A percentile compares a stretch with the other conserved stretches of the same genome.
phyloP scores from a whole-genome alignment of 2,888 invertebrate species.

The Sympetrum striolatum region DNA sequence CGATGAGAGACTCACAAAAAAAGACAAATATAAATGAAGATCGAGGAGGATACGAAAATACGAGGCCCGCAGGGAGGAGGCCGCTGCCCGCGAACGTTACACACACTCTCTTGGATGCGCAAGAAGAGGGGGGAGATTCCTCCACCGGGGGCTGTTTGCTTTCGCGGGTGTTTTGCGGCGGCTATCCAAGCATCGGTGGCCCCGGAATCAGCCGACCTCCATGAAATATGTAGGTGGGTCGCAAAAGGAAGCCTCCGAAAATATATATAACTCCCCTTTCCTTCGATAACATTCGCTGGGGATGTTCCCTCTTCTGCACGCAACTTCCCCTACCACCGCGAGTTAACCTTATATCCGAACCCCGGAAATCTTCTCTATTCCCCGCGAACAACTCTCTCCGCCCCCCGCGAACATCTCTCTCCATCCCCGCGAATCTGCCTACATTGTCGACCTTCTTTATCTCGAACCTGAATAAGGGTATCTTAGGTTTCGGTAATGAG shows the following conservation, averaged over 20 bases:
- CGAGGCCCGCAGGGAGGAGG: background rate
- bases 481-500: no score
- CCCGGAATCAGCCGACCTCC: constrained; percentile 1
- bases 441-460: no score
- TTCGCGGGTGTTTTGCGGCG: background rate
- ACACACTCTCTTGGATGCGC: background rate
- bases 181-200: constrained; percentile 15
- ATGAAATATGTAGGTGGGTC: constrained; percentile 34
- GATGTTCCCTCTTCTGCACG: background rate
- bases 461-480: no score
- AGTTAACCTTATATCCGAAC: no score
- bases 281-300: background rate
- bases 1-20: background rate
- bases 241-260: constrained; percentile 5
- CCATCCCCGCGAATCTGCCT: no score
- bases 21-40: background rate
- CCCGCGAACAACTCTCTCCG: no score
- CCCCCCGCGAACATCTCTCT: no score
- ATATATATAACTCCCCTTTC: background rate
- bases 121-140: background rate
- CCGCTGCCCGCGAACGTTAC: background rate
- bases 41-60: background rate
- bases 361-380: no score
- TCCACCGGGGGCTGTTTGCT: constrained; percentile 24
- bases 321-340: background rate